A percentile compares a stretch with the other conserved stretches of the same genome.
These are phyloP conservation scores for Diadophis punctatus DNA, from an alignment of 2,113 vertebrate genomes.

Conservation along the genomic window DNA sequence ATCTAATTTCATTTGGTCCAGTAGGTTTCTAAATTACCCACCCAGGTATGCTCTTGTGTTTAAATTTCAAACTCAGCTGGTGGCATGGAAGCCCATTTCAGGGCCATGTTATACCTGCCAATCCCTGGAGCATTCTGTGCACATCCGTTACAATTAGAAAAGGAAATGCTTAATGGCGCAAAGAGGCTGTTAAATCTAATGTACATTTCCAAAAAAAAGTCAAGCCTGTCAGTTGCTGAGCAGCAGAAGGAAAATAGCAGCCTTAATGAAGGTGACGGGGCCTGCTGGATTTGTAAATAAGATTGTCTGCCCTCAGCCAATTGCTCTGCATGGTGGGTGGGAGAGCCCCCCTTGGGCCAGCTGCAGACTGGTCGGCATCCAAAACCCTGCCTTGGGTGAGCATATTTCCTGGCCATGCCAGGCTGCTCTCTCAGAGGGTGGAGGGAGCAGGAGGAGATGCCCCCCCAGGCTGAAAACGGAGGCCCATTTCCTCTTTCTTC, in stretches of 20 bases:
- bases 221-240: neutral
- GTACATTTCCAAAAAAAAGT: slow-evolving; percentile 12
- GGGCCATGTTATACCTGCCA: neutral
- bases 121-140: slow-evolving; percentile 15
- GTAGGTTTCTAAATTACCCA: slow-evolving; percentile 59
- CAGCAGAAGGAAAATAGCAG: slow-evolving; percentile 16
- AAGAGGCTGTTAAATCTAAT: slow-evolving; percentile 32
- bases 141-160: slow-evolving; percentile 21
- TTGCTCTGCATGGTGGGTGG: accelerated
- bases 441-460: neutral
- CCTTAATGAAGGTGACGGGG: slow-evolving; percentile 3
- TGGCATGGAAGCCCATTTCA: slow-evolving; percentile 33
- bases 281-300: slow-evolving; percentile 11
- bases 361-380: neutral
- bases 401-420: neutral
- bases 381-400: neutral
- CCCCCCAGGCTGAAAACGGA: neutral
- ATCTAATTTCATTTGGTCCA: slow-evolving; percentile 46
- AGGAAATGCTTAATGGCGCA: slow-evolving; percentile 28
- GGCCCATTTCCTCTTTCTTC: neutral
- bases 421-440: neutral
- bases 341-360: neutral
- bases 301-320: neutral
- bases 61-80: slow-evolving; percentile 59
- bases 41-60: slow-evolving; percentile 24